Evolutionary conservation across 2,888 invertebrate species (phyloP).

Genomic region (Yponomeuta malinellus): DNA sequence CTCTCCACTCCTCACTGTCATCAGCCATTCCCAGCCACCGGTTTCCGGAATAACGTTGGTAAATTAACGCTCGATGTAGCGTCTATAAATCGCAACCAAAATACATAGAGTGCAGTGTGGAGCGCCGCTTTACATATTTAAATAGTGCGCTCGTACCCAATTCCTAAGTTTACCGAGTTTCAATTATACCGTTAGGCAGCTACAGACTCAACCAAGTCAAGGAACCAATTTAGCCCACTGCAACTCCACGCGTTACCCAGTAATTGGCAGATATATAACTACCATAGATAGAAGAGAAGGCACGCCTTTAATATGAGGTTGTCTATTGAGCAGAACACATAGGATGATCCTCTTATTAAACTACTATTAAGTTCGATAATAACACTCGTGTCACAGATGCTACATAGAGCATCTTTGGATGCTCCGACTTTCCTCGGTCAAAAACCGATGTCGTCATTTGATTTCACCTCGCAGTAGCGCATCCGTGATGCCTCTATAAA

Average conservation of each 20-base stretch:
- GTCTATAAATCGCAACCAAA: constrained; percentile 41
- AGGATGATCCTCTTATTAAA: no score
- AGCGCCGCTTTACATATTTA: constrained; percentile 30
- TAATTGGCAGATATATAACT: not conserved
- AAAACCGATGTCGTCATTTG: not conserved
- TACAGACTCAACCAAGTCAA: not conserved
- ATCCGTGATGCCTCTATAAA: not conserved
- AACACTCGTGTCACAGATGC: not conserved
- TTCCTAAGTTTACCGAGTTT: constrained; percentile 10
- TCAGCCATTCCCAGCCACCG: no score
- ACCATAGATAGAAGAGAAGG: not conserved
- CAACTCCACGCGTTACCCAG: not conserved
- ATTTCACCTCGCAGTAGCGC: not conserved
- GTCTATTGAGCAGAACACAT: no score
- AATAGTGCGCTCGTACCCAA: constrained; percentile 17
- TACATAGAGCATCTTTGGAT: not conserved
- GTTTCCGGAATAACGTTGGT: no score
- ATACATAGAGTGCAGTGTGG: constrained; percentile 24
- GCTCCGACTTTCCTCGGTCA: not conserved
- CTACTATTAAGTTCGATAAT: no score
- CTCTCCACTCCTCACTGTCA: no score
- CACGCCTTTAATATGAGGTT: not conserved
- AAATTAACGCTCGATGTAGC: constrained; percentile 19
- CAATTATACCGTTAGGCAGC: constrained; percentile 11
- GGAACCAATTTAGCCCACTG: not conserved